phyloP scores from a whole-genome alignment of 2,797 vertebrate species.

The Scolopax bukidnonensis region DNA sequence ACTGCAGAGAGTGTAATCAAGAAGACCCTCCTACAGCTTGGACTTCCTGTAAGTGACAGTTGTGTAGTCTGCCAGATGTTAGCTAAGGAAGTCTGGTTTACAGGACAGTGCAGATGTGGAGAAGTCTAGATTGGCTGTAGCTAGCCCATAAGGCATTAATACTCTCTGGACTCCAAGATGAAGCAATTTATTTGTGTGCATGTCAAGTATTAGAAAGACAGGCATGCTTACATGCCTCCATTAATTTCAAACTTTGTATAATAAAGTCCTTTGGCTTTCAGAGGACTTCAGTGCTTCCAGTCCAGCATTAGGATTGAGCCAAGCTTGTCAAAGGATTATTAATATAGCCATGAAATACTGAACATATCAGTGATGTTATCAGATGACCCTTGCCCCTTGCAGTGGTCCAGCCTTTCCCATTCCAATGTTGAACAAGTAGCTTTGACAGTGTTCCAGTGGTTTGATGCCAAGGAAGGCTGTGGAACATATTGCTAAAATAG shows the following conservation, averaged over 20 bases:
- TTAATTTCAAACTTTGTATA: not conserved
- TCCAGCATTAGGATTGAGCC: not conserved
- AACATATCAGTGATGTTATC: not conserved
- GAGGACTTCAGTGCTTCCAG: not conserved
- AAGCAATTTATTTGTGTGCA: not conserved
- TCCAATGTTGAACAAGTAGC: not conserved
- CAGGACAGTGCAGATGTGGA: not conserved
- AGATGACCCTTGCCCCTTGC: not conserved
- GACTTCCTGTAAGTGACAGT: constrained; percentile 72
- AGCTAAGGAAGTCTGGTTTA: not conserved
- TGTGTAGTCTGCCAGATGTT: not conserved
- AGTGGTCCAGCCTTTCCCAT: not conserved
- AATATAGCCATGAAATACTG: not conserved
- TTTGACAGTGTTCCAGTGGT: not conserved
- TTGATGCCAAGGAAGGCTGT: not conserved
- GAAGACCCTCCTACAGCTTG: constrained; percentile 70
- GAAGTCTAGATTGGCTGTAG: not conserved
- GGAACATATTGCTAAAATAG: not conserved
- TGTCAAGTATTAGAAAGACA: not conserved
- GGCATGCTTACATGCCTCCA: not conserved
- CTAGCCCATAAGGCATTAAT: not conserved
- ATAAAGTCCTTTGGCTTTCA: not conserved
- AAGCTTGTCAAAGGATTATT: not conserved
- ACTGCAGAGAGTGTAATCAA: constrained; percentile 75
- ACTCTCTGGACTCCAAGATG: not conserved